These are phyloP conservation scores for Latrodectus elegans DNA, from an alignment of 2,888 invertebrate genomes.

Conservation along the genomic window DNA sequence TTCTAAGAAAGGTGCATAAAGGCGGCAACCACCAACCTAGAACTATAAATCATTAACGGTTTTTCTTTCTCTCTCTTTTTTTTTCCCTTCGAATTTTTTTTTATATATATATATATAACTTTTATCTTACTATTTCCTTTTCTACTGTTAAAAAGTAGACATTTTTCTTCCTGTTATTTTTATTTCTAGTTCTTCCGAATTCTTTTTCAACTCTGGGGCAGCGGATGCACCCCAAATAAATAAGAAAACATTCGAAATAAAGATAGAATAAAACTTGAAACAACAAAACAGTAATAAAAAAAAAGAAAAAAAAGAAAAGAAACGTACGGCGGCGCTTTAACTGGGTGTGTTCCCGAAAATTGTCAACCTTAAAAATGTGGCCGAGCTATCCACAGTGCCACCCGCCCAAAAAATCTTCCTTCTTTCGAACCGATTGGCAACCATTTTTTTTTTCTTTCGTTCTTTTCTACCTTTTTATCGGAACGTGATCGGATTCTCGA, in stretches of 20 bases:
- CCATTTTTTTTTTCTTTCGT: not conserved
- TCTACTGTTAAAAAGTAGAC: no score
- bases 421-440: constrained; percentile 41
- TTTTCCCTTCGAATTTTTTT: not conserved
- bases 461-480: no score
- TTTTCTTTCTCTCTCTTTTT: constrained; percentile 24
- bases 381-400: constrained; percentile 16
- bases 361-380: constrained; percentile 67
- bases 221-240: constrained; percentile 47
- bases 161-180: constrained; percentile 2
- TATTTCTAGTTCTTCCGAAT: not conserved
- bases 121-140: no score
- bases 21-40: constrained; percentile 67
- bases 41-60: constrained; percentile 67
- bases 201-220: constrained; percentile 24
- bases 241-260: constrained; percentile 11
- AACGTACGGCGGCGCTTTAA: constrained; percentile 36
- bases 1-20: constrained; percentile 55
- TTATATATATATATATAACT: not conserved
- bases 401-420: constrained; percentile 31
- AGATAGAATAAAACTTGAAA: constrained; percentile 7
- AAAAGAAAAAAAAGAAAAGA: constrained; percentile 14
- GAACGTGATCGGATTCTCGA: constrained; percentile 48
- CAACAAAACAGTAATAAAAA: constrained; percentile 3
- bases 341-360: constrained; percentile 67